Percentiles rank a stretch among this genome's conserved stretches.
These are phyloP conservation scores for Hippotragus niger DNA, from an alignment of 2,113 vertebrate species.

Conservation along the genomic window DNA sequence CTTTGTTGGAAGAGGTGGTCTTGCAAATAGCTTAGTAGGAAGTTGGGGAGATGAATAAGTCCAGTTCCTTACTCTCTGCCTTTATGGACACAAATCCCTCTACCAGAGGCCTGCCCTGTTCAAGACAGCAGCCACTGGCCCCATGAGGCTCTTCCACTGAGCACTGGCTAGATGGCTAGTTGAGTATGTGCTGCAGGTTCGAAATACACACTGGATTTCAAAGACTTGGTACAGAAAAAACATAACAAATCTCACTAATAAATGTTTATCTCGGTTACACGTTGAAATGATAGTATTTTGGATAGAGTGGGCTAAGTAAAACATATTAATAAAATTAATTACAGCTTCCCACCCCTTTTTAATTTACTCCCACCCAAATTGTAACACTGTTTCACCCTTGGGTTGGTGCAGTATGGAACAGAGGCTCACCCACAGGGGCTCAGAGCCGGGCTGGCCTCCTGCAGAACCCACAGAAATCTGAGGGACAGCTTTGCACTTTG, in stretches of 20 bases:
- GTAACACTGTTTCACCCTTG: background rate
- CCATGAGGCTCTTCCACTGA: background rate
- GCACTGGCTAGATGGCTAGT: background rate
- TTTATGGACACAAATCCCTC: background rate
- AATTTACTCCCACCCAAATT: background rate
- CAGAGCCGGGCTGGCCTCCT: background rate
- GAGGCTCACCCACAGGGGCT: background rate
- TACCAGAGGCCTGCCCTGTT: background rate
- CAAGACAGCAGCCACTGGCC: background rate
- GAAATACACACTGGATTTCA: background rate
- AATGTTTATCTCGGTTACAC: background rate
- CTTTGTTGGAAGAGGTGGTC: background rate
- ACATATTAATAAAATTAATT: background rate
- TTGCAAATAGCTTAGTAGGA: background rate
- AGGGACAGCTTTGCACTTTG: background rate
- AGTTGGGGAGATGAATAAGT: background rate
- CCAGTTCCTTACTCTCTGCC: background rate
- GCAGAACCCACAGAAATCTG: background rate
- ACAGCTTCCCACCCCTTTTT: background rate
- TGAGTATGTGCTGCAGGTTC: background rate
- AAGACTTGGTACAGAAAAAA: background rate
- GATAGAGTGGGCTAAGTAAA: background rate
- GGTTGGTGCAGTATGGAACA: background rate
- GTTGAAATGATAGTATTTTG: background rate
- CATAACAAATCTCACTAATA: background rate